These are phyloP conservation scores for Imbricaverruca yamaguchii DNA, from an alignment of 2,888 invertebrate genomes.

Conservation along the genomic window DNA sequence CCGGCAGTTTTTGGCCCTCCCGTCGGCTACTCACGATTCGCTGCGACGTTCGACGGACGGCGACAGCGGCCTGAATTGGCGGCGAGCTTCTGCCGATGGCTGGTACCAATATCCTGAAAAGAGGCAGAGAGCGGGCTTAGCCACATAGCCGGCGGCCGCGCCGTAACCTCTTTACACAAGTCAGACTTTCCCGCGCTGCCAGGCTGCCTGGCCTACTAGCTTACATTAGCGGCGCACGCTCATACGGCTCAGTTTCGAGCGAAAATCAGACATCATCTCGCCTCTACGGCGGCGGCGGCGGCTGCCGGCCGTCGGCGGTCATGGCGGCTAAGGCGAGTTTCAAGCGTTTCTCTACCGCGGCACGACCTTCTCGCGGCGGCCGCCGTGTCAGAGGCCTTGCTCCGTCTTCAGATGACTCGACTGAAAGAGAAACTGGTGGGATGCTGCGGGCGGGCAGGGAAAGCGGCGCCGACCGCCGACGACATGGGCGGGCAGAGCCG, in stretches of 20 bases:
- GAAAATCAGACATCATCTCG: constrained; percentile 6
- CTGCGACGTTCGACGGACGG: no score
- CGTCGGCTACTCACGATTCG: no score
- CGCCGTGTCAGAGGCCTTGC: background rate
- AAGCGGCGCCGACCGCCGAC: no score
- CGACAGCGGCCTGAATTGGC: no score
- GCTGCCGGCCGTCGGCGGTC: background rate
- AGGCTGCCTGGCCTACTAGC: background rate
- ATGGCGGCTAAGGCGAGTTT: background rate
- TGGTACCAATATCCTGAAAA: background rate
- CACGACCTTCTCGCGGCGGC: background rate
- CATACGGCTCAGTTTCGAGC: background rate
- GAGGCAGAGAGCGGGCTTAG: background rate
- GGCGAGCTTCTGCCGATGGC: no score
- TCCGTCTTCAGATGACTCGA: background rate
- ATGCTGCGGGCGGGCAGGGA: background rate
- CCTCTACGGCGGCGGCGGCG: background rate
- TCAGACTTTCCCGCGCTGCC: background rate
- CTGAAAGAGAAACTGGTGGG: constrained; percentile 10
- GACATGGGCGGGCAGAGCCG: no score
- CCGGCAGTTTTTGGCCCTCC: no score
- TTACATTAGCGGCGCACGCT: background rate
- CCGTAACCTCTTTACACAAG: background rate
- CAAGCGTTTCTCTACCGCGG: background rate
- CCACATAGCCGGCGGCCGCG: background rate